A percentile compares a stretch with the other conserved stretches of the same genome.
phyloP scores from a whole-genome alignment of 2,888 invertebrate genomes.

The Zhengitettix transpicula region DNA sequence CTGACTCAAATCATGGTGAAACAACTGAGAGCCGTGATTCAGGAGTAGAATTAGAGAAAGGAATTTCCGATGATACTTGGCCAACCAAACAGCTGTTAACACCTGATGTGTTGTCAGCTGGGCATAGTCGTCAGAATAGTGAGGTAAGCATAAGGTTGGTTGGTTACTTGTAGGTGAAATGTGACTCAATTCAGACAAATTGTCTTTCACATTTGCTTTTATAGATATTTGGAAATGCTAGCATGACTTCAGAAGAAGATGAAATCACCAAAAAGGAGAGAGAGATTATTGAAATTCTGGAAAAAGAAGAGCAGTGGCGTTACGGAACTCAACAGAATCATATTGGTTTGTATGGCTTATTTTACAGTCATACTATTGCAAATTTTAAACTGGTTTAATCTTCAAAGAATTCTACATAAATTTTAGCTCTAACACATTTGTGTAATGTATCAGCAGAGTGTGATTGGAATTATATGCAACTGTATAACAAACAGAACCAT shows the following conservation, averaged over 20 bases:
- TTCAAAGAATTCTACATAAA: too few species aligned
- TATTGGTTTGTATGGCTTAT: conserved; percentile 11
- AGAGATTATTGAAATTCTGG: conserved; percentile 45
- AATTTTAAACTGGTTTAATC: too few species aligned
- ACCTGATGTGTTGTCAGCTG: conserved; percentile 29
- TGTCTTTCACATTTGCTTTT: conserved; percentile 16
- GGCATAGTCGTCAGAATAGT: conserved; percentile 67
- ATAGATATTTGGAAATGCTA: conserved; percentile 48
- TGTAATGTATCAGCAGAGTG: too few species aligned
- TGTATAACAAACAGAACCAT: too few species aligned
- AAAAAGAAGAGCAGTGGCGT: conserved; percentile 42
- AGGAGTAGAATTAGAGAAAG: conserved; percentile 49
- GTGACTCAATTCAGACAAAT: neutral
- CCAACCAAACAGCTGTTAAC: conserved; percentile 8
- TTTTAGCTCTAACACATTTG: too few species aligned
- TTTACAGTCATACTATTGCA: too few species aligned
- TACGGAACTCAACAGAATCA: conserved; percentile 23
- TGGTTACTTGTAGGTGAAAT: neutral
- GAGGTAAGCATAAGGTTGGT: conserved; percentile 31
- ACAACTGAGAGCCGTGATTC: conserved; percentile 52
- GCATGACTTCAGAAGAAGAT: conserved; percentile 63
- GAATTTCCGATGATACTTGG: conserved; percentile 19
- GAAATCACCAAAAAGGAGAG: conserved; percentile 48
- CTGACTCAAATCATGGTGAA: conserved; percentile 27
- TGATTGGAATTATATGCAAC: too few species aligned